Conservation (phyloP, 2,888 invertebrate species). For the Drosophila kokeensis region DNA sequence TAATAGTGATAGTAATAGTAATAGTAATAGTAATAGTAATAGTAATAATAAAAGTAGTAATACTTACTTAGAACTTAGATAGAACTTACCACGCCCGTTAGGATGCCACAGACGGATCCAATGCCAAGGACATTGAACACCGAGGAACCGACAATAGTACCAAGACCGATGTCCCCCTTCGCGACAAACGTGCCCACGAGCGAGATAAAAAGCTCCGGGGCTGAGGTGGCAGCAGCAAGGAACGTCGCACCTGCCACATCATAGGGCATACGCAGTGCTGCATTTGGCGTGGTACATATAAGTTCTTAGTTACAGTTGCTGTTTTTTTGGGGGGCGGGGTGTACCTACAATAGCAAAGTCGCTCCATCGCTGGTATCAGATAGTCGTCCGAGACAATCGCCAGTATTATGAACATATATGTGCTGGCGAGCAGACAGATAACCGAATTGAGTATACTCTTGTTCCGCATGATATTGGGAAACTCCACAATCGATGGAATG, state of each 20-base stretch:
- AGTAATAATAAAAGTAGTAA: neutral
- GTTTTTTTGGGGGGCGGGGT: no score
- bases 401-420: conserved; percentile 92
- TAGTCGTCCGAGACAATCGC: conserved; percentile 96
- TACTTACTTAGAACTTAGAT: no score
- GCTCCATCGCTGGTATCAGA: conserved; percentile 95
- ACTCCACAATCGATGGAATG: conserved; percentile 92
- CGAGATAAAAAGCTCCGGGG: conserved; percentile 94
- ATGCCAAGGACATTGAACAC: conserved; percentile 93
- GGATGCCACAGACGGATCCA: conserved; percentile 90
- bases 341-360: conserved; percentile 91
- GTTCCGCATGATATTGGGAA: conserved; percentile 91
- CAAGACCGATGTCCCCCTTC: conserved; percentile 92
- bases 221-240: conserved; percentile 96
- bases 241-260: conserved; percentile 97
- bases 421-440: conserved; percentile 61
- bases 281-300: neutral
- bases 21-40: no score
- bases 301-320: neutral
- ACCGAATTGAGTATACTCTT: conserved; percentile 10
- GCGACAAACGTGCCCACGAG: conserved; percentile 93
- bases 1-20: neutral
- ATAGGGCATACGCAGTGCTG: conserved; percentile 90
- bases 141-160: conserved; percentile 92
- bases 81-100: conserved; percentile 85